Evolutionary conservation across 2,888 invertebrate genomes (phyloP).

Genomic region (Eretmocerus hayati): DNA sequence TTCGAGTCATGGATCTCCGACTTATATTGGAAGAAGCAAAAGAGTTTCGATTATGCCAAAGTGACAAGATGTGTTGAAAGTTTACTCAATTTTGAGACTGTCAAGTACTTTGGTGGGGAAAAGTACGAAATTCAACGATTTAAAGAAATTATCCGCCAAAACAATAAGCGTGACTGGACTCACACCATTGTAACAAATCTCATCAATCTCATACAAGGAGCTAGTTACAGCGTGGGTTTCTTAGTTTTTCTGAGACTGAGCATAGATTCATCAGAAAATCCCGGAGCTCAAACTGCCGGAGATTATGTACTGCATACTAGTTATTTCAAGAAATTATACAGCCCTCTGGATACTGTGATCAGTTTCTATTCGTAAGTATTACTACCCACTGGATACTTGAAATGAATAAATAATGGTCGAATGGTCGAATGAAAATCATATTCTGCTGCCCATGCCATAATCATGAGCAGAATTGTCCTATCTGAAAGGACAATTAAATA

Average conservation of each 20-base stretch:
- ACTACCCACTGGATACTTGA: too few species aligned
- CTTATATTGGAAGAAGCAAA: constrained; percentile 31
- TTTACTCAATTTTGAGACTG: constrained; percentile 94
- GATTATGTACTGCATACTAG: constrained; percentile 94
- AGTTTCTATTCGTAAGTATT: too few species aligned
- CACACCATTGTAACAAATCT: constrained; percentile 78
- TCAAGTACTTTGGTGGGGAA: constrained; percentile 95
- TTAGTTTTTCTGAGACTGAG: constrained; percentile 82
- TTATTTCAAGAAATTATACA: constrained; percentile 89
- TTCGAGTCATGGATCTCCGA: too few species aligned
- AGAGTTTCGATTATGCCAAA: constrained; percentile 61
- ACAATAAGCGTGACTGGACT: constrained; percentile 86
- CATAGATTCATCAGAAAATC: constrained; percentile 69
- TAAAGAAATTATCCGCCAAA: constrained; percentile 71
- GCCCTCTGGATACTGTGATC: constrained; percentile 99
- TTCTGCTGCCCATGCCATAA: too few species aligned
- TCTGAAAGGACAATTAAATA: too few species aligned
- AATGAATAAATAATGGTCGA: too few species aligned
- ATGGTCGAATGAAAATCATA: too few species aligned
- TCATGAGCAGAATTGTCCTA: too few species aligned
- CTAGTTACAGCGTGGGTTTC: constrained; percentile 79
- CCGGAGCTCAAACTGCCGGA: constrained; percentile 72
- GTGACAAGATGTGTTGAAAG: constrained; percentile 87
- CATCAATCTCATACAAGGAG: constrained; percentile 86
- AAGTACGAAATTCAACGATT: constrained; percentile 85